Evolutionary conservation across 2,888 invertebrate genomes (phyloP).

Genomic region (Lepidochrysops patricia): DNA sequence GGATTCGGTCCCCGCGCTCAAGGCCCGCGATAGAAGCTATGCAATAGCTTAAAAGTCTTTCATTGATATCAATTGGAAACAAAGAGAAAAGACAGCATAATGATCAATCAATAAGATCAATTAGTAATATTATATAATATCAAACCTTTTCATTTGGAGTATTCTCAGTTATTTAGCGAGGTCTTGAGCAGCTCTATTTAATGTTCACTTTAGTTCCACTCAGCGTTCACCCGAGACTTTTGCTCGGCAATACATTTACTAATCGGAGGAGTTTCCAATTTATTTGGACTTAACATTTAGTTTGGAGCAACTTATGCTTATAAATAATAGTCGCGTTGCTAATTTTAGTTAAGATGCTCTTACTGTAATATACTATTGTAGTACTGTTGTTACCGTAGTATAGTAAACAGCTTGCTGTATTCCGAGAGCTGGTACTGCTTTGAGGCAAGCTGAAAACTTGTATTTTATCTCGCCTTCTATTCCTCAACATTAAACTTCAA

Average conservation of each 20-base stretch:
- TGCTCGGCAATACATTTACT: background rate
- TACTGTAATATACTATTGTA: no score
- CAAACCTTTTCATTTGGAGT: background rate
- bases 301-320: background rate
- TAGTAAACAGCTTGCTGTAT: background rate
- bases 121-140: background rate
- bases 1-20: no score
- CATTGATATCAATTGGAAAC: background rate
- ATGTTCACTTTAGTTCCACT: constrained; percentile 7
- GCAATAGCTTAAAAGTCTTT: no score
- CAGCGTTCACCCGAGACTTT: constrained; percentile 9
- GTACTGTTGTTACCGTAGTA: no score
- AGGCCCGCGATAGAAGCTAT: no score
- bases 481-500: no score
- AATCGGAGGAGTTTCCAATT: constrained; percentile 2
- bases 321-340: background rate
- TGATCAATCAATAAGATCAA: background rate
- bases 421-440: no score
- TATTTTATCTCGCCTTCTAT: no score
- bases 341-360: background rate
- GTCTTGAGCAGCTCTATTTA: constrained; percentile 6
- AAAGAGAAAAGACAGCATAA: no score
- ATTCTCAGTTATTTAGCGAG: background rate
- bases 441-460: no score
- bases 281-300: background rate